Conservation (phyloP, 2,888 invertebrate genomes). For the Aquatica leii region DNA sequence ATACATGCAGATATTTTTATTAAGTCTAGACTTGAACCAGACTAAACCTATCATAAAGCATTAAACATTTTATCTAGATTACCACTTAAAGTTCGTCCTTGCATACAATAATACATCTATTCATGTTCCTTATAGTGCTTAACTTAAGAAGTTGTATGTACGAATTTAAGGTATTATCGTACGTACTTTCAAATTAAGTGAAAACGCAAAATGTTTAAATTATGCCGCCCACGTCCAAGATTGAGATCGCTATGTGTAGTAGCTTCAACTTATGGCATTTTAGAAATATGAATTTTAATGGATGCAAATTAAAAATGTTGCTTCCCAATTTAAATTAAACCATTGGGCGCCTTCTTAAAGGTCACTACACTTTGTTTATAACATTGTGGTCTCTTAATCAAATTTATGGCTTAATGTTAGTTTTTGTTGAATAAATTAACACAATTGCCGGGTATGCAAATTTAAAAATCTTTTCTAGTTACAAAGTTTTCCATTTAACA, state of each 20-base stretch:
- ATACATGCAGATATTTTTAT: slow-evolving; percentile 57
- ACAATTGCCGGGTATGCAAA: too few species aligned
- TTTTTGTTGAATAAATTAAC: too few species aligned
- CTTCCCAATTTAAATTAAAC: slow-evolving; percentile 5
- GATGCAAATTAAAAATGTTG: background rate
- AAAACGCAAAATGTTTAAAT: too few species aligned
- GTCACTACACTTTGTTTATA: background rate
- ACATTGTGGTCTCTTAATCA: too few species aligned
- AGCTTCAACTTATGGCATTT: background rate
- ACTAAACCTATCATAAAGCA: slow-evolving; percentile 39
- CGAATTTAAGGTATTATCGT: too few species aligned
- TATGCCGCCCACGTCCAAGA: too few species aligned
- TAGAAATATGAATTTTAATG: background rate
- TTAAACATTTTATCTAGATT: slow-evolving; percentile 41
- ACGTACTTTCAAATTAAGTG: too few species aligned
- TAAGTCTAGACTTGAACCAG: slow-evolving; percentile 55
- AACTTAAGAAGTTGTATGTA: background rate
- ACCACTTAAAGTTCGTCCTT: slow-evolving; percentile 29
- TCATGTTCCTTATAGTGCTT: background rate
- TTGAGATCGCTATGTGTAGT: too few species aligned
- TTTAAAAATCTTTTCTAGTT: too few species aligned
- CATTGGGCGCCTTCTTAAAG: background rate
- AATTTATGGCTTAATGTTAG: too few species aligned
- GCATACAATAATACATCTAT: background rate
- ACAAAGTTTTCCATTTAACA: too few species aligned